Percentiles rank a stretch among this genome's conserved stretches.
Conservation (phyloP, 2,797 vertebrate genomes). For the Melopsittacus undulatus region DNA sequence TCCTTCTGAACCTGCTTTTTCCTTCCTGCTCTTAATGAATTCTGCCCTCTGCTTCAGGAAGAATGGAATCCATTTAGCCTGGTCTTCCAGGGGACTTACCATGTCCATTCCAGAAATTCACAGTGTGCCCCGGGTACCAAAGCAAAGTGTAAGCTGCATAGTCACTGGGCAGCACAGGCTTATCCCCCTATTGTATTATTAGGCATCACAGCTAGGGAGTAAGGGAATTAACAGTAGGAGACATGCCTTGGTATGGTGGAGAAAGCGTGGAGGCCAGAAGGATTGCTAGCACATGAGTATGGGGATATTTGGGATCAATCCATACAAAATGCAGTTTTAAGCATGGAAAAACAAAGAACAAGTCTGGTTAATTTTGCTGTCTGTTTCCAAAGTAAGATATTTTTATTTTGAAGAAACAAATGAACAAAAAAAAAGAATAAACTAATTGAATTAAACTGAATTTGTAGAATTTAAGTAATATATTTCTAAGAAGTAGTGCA, state of each 20-base stretch:
- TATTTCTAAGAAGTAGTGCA: background rate
- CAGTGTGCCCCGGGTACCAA: background rate
- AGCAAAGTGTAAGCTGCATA: background rate
- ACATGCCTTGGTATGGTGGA: background rate
- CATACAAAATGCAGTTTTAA: background rate
- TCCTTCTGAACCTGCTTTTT: background rate
- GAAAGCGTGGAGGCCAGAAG: background rate
- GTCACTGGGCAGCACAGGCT: background rate
- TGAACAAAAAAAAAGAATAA: background rate
- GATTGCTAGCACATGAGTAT: background rate
- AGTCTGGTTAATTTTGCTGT: background rate
- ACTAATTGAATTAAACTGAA: background rate
- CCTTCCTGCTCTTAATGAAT: background rate
- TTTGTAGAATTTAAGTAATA: background rate
- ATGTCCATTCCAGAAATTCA: background rate
- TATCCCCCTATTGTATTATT: background rate
- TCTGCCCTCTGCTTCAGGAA: background rate
- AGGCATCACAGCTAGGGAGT: background rate
- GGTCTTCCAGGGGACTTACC: background rate
- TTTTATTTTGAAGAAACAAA: background rate
- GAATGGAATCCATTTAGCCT: background rate
- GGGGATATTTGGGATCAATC: background rate
- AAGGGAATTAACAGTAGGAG: background rate
- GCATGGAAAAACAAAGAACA: background rate
- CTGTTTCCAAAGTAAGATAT: background rate